Conservation (phyloP, 2,113 vertebrate species). For the Lophius piscatorius region DNA sequence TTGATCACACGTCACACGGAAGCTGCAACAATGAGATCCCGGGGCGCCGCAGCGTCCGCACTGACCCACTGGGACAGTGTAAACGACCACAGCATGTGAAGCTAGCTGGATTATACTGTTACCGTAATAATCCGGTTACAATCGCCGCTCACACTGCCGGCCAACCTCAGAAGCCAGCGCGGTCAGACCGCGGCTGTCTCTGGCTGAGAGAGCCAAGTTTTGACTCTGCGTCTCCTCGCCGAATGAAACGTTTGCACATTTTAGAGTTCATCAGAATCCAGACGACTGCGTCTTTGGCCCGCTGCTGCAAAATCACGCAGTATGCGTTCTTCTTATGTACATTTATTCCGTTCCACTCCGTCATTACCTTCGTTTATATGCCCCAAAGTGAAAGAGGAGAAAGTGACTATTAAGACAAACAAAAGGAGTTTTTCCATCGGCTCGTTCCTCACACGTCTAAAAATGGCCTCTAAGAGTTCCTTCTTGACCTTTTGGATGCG, state of each 20-base stretch:
- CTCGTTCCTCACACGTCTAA: constrained; percentile 4
- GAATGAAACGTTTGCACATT: neutral
- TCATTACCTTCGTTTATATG: too few species aligned
- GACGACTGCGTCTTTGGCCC: too few species aligned
- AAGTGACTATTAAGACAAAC: constrained; percentile 12
- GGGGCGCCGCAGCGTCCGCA: neutral
- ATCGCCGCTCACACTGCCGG: constrained; percentile 1
- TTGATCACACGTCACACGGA: neutral
- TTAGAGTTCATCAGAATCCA: too few species aligned
- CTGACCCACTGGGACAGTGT: neutral
- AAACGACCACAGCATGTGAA: constrained; percentile 6
- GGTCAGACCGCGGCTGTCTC: constrained; percentile 33
- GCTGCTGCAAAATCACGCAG: too few species aligned
- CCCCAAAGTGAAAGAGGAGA: neutral
- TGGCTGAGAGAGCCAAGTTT: neutral
- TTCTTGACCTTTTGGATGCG: constrained; percentile 23
- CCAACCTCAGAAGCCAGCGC: constrained; percentile 23
- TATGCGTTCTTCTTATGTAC: too few species aligned
- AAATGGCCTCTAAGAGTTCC: constrained; percentile 9
- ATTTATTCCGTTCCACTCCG: too few species aligned
- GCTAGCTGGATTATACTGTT: constrained; percentile 1
- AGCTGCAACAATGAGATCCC: neutral
- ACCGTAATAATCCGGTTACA: constrained; percentile 13
- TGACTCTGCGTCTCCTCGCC: neutral
- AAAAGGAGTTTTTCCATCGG: constrained; percentile 11